Percentiles rank a stretch among this genome's conserved stretches.
These are phyloP conservation scores for Propsilocerus akamusi DNA, from an alignment of 1,140 invertebrate genomes.

Conservation along the genomic window DNA sequence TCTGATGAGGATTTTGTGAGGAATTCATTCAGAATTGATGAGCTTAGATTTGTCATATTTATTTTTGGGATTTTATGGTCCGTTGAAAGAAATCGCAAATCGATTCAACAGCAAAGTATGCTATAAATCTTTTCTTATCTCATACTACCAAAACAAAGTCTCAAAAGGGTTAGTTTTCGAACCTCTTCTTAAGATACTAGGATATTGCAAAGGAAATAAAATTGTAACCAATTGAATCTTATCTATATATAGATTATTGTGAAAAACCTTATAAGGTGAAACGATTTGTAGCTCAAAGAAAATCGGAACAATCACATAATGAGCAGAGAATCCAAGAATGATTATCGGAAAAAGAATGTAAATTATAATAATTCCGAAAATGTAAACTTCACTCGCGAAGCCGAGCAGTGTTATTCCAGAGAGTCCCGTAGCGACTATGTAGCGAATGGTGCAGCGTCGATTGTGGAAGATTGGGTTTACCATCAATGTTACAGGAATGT, in stretches of 20 bases:
- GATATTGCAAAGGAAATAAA: not conserved
- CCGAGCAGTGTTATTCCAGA: conserved; percentile 59
- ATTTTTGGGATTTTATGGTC: too few relatives aligned
- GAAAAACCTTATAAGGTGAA: conserved; percentile 64
- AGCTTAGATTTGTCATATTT: too few relatives aligned
- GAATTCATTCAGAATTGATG: too few relatives aligned
- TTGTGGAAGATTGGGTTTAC: too few relatives aligned
- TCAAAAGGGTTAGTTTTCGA: too few relatives aligned
- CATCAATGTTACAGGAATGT: too few relatives aligned
- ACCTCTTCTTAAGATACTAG: conserved; percentile 67
- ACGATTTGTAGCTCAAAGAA: conserved; percentile 65
- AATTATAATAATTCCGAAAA: conserved; percentile 54
- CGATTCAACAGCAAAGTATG: too few relatives aligned
- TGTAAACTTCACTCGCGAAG: conserved; percentile 58
- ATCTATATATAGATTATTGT: not conserved
- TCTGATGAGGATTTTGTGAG: too few relatives aligned
- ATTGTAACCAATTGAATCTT: not conserved
- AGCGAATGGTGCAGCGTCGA: too few relatives aligned
- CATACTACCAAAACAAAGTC: too few relatives aligned
- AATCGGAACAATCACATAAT: conserved; percentile 58
- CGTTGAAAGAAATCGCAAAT: too few relatives aligned
- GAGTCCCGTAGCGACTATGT: conserved; percentile 52
- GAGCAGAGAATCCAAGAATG: conserved; percentile 44
- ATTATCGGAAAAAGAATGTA: conserved; percentile 41
- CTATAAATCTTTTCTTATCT: too few relatives aligned